Evolutionary conservation across 2,888 invertebrate species (phyloP).

Genomic region (Diplolepis rosae): DNA sequence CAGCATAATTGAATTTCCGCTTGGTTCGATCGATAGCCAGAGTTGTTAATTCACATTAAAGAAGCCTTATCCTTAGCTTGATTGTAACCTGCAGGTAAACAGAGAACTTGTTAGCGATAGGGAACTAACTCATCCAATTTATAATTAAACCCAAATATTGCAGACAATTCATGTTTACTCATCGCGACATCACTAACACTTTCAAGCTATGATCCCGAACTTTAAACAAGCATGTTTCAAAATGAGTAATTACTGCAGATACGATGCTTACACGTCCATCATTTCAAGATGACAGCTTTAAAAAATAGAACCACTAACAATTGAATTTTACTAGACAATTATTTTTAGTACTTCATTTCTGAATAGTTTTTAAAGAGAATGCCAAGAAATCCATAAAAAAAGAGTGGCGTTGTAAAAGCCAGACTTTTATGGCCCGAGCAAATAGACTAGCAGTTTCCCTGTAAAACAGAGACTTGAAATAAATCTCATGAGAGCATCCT

Average conservation of each 20-base stretch:
- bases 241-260: background rate
- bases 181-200: background rate
- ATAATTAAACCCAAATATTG: constrained; percentile 18
- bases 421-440: background rate
- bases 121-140: background rate
- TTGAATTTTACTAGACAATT: background rate
- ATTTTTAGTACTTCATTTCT: background rate
- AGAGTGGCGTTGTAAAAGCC: background rate
- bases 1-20: background rate
- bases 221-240: background rate
- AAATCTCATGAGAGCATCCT: constrained; percentile 48
- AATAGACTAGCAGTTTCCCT: constrained; percentile 18
- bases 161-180: background rate
- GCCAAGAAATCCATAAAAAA: background rate
- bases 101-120: background rate
- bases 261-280: background rate
- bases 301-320: too few species aligned
- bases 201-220: background rate
- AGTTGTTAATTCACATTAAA: background rate
- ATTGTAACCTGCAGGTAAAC: background rate
- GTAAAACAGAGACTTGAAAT: constrained; percentile 39
- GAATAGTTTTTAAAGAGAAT: background rate
- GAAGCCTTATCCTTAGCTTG: background rate
- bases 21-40: background rate
- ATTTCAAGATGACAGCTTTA: background rate